Evolutionary conservation across 2,797 vertebrate genomes (phyloP).

Genomic region (Sebastes matsubarae): DNA sequence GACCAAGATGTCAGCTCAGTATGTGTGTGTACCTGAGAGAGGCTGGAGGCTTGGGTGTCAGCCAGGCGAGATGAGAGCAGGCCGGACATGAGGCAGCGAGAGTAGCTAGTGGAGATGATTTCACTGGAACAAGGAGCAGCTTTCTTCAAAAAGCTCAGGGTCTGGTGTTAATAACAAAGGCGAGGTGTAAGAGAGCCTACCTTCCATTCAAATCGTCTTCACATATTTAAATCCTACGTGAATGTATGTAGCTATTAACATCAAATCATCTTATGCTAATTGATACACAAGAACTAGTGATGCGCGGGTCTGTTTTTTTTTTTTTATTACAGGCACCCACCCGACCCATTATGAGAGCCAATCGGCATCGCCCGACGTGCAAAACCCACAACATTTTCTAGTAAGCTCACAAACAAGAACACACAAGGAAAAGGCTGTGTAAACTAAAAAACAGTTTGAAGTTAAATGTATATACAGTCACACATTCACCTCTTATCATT

Average conservation of each 20-base stretch:
- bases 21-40: constrained; percentile 64
- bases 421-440: not conserved
- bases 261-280: not conserved
- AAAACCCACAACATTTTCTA: not conserved
- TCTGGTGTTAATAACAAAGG: constrained; percentile 76
- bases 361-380: no score
- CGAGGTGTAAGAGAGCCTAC: not conserved
- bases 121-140: constrained; percentile 89
- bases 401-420: not conserved
- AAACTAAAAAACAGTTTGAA: not conserved
- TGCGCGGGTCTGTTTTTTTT: not conserved
- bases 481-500: not conserved
- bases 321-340: not conserved
- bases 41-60: constrained; percentile 86
- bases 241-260: not conserved
- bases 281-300: not conserved
- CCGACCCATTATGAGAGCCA: no score
- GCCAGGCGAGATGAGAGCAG: constrained; percentile 89
- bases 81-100: constrained; percentile 93
- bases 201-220: not conserved
- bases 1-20: not conserved
- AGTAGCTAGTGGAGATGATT: constrained; percentile 88
- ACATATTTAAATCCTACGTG: not conserved
- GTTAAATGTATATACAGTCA: not conserved
- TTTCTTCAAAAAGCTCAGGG: constrained; percentile 93